These are phyloP conservation scores for Microcebus lehilahytsara DNA, from an alignment of 2,113 vertebrate species.

Conservation along the genomic window DNA sequence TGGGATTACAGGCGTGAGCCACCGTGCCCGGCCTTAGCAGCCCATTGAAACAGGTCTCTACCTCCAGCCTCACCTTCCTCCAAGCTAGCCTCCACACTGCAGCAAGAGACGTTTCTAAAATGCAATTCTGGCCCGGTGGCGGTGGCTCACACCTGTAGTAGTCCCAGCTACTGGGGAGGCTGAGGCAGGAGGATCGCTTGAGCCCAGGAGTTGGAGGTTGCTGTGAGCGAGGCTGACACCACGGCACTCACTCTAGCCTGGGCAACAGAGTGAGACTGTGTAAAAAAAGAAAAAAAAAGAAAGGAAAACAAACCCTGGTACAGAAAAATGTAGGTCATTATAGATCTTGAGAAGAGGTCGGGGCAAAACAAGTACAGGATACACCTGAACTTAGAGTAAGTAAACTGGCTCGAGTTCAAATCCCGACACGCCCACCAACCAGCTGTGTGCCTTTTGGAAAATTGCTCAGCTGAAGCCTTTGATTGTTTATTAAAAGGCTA, in stretches of 20 bases:
- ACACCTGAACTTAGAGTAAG: not conserved
- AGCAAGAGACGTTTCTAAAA: not conserved
- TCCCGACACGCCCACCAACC: not conserved
- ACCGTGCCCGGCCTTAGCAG: too few species aligned
- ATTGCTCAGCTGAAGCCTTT: not conserved
- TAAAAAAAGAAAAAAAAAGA: too few species aligned
- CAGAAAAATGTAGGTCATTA: not conserved
- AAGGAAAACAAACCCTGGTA: not conserved
- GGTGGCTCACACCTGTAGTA: too few species aligned
- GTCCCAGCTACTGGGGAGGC: too few species aligned
- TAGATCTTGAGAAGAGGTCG: not conserved
- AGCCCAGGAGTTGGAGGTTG: too few species aligned
- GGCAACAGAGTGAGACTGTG: too few species aligned
- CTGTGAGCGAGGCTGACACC: too few species aligned
- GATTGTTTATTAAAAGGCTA: not conserved
- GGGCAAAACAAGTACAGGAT: not conserved
- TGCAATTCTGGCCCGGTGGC: not conserved
- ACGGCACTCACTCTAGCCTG: too few species aligned
- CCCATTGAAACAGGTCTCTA: not conserved
- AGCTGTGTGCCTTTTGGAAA: not conserved
- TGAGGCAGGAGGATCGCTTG: too few species aligned
- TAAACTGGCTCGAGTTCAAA: too few species aligned
- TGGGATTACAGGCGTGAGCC: too few species aligned
- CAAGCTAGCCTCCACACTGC: not conserved
- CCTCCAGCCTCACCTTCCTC: not conserved